These are phyloP conservation scores for Pseudolaguvia tuberculata DNA, from an alignment of 2,113 vertebrate species.

Conservation along the genomic window DNA sequence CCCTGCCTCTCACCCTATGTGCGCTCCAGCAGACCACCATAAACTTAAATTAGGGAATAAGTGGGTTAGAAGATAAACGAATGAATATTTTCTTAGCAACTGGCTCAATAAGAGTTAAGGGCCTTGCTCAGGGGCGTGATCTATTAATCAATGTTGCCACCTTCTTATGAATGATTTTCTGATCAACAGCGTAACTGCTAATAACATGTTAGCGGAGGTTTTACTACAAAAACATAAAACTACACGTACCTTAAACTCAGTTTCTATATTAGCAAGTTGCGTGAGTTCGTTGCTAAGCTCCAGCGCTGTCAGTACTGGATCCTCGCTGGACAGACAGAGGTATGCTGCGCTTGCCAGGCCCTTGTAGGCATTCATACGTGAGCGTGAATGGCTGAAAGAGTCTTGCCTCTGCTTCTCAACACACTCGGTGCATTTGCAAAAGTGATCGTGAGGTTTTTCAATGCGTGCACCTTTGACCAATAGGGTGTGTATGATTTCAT, in stretches of 20 bases:
- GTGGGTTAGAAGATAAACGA: no score
- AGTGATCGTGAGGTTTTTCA: constrained; percentile 83
- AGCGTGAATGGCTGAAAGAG: constrained; percentile 83
- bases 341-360: constrained; percentile 84
- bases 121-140: no score
- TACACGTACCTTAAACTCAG: constrained; percentile 75
- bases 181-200: no score
- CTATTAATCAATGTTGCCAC: no score
- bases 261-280: constrained; percentile 83
- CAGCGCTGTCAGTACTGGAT: constrained; percentile 66
- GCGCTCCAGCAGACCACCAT: no score
- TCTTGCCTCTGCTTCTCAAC: constrained; percentile 77
- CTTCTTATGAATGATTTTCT: no score
- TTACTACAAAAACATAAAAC: neutral
- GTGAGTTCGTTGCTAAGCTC: constrained; percentile 86
- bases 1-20: no score
- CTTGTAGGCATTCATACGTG: constrained; percentile 82
- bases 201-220: no score
- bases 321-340: constrained; percentile 81
- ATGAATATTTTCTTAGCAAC: no score
- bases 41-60: no score
- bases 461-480: constrained; percentile 80
- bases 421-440: constrained; percentile 81
- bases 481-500: constrained; percentile 70
- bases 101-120: no score